Conservation (phyloP, 2,888 invertebrate species). For the Perizoma affinitatum region DNA sequence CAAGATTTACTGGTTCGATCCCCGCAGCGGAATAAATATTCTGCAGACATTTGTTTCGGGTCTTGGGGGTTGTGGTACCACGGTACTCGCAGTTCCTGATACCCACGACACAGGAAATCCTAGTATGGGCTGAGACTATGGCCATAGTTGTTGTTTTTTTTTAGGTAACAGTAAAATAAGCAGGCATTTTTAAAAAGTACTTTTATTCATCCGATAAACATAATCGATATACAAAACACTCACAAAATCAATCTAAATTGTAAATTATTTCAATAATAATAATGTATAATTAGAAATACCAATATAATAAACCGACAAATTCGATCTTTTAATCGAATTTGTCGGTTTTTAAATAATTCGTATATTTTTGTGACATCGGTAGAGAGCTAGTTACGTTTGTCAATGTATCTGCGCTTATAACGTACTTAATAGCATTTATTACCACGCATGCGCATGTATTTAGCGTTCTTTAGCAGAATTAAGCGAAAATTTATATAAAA, state of each 20-base stretch:
- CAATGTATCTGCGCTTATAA: constrained; percentile 12
- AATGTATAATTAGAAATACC: constrained; percentile 11
- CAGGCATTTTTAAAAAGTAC: constrained; percentile 14
- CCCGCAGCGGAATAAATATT: too few relatives aligned
- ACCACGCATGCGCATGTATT: too few relatives aligned
- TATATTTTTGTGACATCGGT: constrained; percentile 23
- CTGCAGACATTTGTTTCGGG: too few relatives aligned
- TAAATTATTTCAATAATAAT: constrained; percentile 21
- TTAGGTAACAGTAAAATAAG: not conserved
- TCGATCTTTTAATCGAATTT: too few relatives aligned
- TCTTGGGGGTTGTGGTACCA: too few relatives aligned
- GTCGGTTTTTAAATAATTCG: constrained; percentile 6
- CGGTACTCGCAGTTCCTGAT: too few relatives aligned
- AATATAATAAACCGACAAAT: constrained; percentile 1
- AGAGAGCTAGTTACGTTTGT: constrained; percentile 31
- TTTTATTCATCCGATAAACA: constrained; percentile 47
- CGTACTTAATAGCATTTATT: not conserved
- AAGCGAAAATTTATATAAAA: too few relatives aligned
- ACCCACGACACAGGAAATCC: too few relatives aligned
- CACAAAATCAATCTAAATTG: constrained; percentile 42
- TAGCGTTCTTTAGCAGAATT: too few relatives aligned
- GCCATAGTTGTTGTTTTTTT: not conserved
- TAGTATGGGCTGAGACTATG: too few relatives aligned
- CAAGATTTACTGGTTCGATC: too few relatives aligned
- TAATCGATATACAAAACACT: constrained; percentile 40